Conservation (phyloP, 2,797 vertebrate genomes). For the Botia kubotai region DNA sequence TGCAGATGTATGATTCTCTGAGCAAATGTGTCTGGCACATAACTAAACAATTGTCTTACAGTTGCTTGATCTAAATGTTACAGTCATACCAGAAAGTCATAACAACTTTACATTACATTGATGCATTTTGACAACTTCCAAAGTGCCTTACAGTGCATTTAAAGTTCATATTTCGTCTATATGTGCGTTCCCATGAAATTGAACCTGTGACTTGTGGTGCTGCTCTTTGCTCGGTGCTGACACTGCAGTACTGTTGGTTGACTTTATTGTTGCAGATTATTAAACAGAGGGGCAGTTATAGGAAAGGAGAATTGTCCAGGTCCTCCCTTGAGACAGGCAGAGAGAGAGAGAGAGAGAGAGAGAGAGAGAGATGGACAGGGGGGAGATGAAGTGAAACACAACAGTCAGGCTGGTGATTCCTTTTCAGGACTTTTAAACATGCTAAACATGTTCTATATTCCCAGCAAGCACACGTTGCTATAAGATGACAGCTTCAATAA, state of each 20-base stretch:
- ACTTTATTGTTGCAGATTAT: slow-evolving; percentile 26
- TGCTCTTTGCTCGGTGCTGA: neutral
- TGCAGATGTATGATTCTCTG: too few species aligned
- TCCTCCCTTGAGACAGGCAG: neutral
- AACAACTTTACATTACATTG: neutral
- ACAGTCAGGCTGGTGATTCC: too few species aligned
- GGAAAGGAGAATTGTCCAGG: slow-evolving; percentile 4
- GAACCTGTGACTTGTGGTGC: neutral
- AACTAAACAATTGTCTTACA: too few species aligned
- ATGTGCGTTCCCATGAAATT: neutral
- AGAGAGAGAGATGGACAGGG: neutral
- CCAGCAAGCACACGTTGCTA: neutral
- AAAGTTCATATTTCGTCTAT: neutral
- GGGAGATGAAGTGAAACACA: neutral
- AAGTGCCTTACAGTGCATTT: neutral
- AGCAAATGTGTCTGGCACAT: too few species aligned
- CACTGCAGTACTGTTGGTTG: slow-evolving; percentile 8
- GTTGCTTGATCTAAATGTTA: too few species aligned
- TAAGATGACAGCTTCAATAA: slow-evolving; percentile 8
- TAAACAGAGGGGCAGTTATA: slow-evolving; percentile 20
- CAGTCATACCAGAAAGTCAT: neutral
- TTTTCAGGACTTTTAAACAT: neutral
- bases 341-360: neutral
- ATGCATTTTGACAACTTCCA: neutral
- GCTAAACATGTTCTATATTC: neutral